Base-by-base conservation (phyloP, 2,888 invertebrate genomes). In the Diogma glabrata region DNA sequence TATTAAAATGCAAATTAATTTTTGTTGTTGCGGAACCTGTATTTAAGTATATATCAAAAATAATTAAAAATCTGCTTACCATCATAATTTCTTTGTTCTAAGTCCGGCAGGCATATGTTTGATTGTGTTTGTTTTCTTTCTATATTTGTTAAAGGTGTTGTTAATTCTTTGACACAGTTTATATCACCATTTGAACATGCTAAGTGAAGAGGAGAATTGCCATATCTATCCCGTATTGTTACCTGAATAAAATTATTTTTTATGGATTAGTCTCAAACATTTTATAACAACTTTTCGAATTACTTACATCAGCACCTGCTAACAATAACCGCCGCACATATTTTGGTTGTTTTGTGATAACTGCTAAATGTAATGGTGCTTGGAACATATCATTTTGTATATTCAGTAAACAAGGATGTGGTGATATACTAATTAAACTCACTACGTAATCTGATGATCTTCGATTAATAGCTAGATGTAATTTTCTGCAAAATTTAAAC, bases 131-230 rank as follows among this genome's bases (percentile, higher is more conserved):
- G 65, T 60, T 67, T 67, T 55, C 68, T 69, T 60, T 78, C 77
- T 5, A 65, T 64, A 14, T 68, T 65, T 30, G 74, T 71, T 2
- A 87, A 74, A 1, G 84, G 81, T 53, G 79, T 76, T 2, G 86
- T 79, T 40, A 94, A 72, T 1, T 86, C 85, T 59, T 78, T 77
- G 8, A 88, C 78, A 62, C 85, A 84, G 36, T 78, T 75, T 26
- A 81, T 61, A 63, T 87, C 79, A 7, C 86, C 86, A 16, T 75
- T 72, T 53, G 76, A 72, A 52, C 87, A 84, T 1, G 93, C 92
- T 53, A 91, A 73, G 67, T 94, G 94, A 7, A 94, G 70, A 0
- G 93, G 82, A 1, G 91, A 92, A 66, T 92, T 88, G 4, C 94
- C 94, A 53, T 77, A 72, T 50, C 78, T 70, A 64, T 92, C 89